These are phyloP conservation scores for Linurgus olivaceus DNA, from an alignment of 2,797 vertebrate genomes.

Conservation along the genomic window DNA sequence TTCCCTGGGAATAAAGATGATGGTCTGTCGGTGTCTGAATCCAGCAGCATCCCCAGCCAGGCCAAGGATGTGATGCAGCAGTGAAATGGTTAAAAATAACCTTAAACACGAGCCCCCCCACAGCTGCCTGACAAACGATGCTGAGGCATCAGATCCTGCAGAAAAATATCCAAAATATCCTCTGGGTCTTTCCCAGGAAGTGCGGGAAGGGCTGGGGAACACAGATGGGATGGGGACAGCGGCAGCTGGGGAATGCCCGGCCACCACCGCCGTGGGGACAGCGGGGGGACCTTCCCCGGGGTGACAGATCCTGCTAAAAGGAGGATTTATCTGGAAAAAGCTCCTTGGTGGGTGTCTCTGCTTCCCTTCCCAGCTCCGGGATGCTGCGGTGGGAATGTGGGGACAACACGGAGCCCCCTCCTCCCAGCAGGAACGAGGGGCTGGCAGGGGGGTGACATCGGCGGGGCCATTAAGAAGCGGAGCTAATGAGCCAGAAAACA, in stretches of 20 bases:
- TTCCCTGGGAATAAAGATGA: not conserved
- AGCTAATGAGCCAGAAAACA: constrained; percentile 19
- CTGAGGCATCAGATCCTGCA: not conserved
- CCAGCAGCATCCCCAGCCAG: not conserved
- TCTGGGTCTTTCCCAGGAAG: not conserved
- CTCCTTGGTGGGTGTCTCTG: not conserved
- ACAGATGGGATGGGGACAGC: not conserved
- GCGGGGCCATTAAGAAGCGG: not conserved
- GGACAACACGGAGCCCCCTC: not conserved
- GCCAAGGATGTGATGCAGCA: not conserved
- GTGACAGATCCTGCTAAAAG: rapidly evolving
- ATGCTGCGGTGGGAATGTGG: rapidly evolving
- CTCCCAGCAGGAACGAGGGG: rapidly evolving
- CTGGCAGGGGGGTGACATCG: not conserved
- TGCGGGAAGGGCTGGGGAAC: not conserved
- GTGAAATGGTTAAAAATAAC: not conserved
- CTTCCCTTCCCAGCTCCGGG: not conserved
- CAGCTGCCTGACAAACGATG: not conserved
- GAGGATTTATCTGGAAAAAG: not conserved
- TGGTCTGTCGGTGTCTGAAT: rapidly evolving
- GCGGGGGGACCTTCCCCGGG: not conserved
- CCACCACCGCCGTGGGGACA: not conserved
- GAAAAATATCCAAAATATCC: not conserved
- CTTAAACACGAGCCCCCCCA: not conserved
- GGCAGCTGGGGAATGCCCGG: rapidly evolving